Conservation (phyloP, 2,797 vertebrate species). For the Ctenopoma multispine region DNA sequence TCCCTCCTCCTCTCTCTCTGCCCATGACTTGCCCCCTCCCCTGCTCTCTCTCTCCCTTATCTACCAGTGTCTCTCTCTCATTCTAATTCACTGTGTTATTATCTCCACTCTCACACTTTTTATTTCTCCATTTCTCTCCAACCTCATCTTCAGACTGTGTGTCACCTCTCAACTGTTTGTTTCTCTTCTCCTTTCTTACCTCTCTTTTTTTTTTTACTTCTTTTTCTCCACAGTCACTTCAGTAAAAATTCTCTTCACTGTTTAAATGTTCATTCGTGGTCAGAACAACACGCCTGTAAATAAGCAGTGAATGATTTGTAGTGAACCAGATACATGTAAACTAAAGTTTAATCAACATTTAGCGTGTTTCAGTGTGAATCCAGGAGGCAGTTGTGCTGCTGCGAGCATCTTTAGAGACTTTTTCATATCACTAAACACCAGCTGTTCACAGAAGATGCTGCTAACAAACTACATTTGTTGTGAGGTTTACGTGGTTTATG, state of each 20-base stretch:
- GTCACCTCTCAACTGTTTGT: background rate
- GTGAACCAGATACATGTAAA: too few relatives aligned
- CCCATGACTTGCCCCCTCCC: slow-evolving; percentile 15
- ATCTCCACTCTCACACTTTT: slow-evolving; percentile 24
- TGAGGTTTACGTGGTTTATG: too few relatives aligned
- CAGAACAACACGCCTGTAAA: background rate
- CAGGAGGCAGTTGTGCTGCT: too few relatives aligned
- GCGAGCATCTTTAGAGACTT: too few relatives aligned
- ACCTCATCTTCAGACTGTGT: slow-evolving; percentile 15
- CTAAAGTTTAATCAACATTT: too few relatives aligned
- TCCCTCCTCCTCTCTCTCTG: slow-evolving; percentile 41
- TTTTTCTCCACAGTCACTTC: slow-evolving; percentile 41
- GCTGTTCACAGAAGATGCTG: too few relatives aligned
- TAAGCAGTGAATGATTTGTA: too few relatives aligned
- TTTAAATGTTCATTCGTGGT: background rate
- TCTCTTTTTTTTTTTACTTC: slow-evolving; percentile 22
- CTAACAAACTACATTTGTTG: too few relatives aligned
- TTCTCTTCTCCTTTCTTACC: background rate
- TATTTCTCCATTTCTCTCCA: slow-evolving; percentile 10
- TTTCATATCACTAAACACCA: too few relatives aligned
- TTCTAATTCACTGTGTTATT: background rate
- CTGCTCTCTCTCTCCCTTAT: slow-evolving; percentile 19
- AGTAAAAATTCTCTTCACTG: slow-evolving; percentile 47
- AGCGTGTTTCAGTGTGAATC: too few relatives aligned
- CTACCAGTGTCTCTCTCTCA: slow-evolving; percentile 12